Evolutionary conservation across 2,113 vertebrate genomes (phyloP).

Genomic region (Myiagra hebetior): DNA sequence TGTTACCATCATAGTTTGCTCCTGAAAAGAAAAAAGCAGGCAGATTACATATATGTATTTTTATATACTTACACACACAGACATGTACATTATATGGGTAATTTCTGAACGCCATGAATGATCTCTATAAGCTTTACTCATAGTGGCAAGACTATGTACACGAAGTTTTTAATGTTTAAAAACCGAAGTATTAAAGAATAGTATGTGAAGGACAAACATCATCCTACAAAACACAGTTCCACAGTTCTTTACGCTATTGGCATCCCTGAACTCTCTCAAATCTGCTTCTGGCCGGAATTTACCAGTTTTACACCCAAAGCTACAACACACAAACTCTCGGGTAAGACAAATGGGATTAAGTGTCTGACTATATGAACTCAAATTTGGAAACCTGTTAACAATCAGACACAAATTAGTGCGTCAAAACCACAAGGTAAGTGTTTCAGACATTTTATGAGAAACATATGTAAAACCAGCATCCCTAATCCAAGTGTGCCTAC

Average conservation of each 20-base stretch:
- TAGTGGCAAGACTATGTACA: neutral
- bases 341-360: neutral
- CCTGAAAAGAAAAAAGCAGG: conserved; percentile 72
- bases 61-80: neutral
- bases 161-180: neutral
- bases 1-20: conserved; percentile 97
- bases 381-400: neutral
- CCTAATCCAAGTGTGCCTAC: neutral
- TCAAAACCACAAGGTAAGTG: neutral
- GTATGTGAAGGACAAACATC: neutral
- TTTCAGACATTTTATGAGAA: neutral
- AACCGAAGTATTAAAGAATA: neutral
- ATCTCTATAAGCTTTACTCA: neutral
- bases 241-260: neutral
- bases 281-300: neutral
- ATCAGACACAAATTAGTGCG: neutral
- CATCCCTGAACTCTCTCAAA: neutral
- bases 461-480: neutral
- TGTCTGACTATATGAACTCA: rapidly evolving
- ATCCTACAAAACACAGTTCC: neutral
- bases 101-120: neutral
- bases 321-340: neutral
- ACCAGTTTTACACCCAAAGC: neutral
- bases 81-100: neutral
- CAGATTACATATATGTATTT: neutral